These are phyloP conservation scores for Poecile atricapillus DNA, from an alignment of 2,113 vertebrate species.

Conservation along the genomic window DNA sequence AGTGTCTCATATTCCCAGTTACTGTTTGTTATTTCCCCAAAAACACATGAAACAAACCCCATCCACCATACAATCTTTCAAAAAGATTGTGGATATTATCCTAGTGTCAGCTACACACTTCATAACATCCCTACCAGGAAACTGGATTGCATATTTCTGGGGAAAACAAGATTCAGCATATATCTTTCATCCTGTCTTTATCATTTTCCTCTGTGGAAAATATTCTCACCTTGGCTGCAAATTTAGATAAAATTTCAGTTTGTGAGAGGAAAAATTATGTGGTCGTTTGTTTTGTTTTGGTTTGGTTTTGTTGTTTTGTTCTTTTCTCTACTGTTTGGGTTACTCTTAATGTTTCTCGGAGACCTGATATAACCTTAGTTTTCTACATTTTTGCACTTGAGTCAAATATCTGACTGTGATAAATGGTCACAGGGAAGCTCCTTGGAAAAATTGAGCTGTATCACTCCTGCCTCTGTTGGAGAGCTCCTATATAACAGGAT, in stretches of 20 bases:
- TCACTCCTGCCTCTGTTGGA: neutral
- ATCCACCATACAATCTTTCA: neutral
- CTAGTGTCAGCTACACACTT: neutral
- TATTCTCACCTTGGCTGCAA: neutral
- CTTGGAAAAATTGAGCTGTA: neutral
- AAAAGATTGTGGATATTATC: neutral
- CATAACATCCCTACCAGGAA: neutral
- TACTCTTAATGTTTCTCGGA: neutral
- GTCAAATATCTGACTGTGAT: neutral
- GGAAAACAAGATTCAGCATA: neutral
- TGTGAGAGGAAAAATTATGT: neutral
- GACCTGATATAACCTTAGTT: neutral
- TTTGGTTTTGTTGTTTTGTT: neutral
- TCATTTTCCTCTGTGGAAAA: neutral
- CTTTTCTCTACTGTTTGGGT: neutral
- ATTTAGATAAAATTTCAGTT: neutral
- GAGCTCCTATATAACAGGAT: neutral
- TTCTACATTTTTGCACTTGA: neutral
- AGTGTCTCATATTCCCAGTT: neutral
- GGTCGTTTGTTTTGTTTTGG: neutral
- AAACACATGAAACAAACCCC: neutral
- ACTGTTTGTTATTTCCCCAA: neutral
- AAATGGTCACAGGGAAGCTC: neutral
- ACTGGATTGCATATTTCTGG: neutral
- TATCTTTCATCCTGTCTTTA: neutral